Evolutionary conservation across 1,140 invertebrate species (phyloP).

Genomic region (Piezodorus guildinii): DNA sequence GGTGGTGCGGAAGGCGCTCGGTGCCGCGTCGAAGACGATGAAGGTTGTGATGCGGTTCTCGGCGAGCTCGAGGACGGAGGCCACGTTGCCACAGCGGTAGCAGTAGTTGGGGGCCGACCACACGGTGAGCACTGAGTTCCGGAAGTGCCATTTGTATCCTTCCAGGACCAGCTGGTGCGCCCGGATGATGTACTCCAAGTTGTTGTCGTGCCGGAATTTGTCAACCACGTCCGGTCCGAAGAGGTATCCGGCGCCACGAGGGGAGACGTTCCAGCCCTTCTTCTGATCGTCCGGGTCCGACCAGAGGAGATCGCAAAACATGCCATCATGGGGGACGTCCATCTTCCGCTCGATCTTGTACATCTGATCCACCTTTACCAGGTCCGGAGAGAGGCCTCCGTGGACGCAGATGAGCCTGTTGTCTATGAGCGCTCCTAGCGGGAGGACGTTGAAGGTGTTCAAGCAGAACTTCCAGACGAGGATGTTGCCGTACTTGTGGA

Average conservation of each 20-base stretch:
- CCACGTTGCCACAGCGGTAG: slow-evolving; percentile 98
- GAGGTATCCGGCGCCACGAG: slow-evolving; percentile 91
- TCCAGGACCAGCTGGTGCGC: slow-evolving; percentile 99
- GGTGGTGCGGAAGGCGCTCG: slow-evolving; percentile 83
- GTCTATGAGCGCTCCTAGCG: slow-evolving; percentile 95
- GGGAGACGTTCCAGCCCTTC: slow-evolving; percentile 86
- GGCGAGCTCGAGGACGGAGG: slow-evolving; percentile 94
- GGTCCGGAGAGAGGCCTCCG: slow-evolving; percentile 95
- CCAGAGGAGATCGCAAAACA: slow-evolving; percentile 99
- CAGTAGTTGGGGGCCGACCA: slow-evolving; percentile 99
- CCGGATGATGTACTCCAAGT: slow-evolving; percentile 95
- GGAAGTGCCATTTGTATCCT: slow-evolving; percentile 99
- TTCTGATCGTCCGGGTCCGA: slow-evolving; percentile 88
- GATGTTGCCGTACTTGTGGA: slow-evolving; percentile 96
- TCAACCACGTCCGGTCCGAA: slow-evolving; percentile 96
- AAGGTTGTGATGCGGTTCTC: slow-evolving; percentile 91
- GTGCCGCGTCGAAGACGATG: slow-evolving; percentile 97
- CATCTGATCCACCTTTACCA: slow-evolving; percentile 97
- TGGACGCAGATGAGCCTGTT: slow-evolving; percentile 99
- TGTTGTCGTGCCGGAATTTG: slow-evolving; percentile 90
- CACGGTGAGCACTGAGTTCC: slow-evolving; percentile 94
- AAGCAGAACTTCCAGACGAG: slow-evolving; percentile 98
- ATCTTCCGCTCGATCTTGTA: slow-evolving; percentile 97
- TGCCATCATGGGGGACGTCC: slow-evolving; percentile 96
- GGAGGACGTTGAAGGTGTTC: slow-evolving; percentile 98